Conservation (phyloP, 2,888 invertebrate genomes). For the Caenorhabditis imperialis region DNA sequence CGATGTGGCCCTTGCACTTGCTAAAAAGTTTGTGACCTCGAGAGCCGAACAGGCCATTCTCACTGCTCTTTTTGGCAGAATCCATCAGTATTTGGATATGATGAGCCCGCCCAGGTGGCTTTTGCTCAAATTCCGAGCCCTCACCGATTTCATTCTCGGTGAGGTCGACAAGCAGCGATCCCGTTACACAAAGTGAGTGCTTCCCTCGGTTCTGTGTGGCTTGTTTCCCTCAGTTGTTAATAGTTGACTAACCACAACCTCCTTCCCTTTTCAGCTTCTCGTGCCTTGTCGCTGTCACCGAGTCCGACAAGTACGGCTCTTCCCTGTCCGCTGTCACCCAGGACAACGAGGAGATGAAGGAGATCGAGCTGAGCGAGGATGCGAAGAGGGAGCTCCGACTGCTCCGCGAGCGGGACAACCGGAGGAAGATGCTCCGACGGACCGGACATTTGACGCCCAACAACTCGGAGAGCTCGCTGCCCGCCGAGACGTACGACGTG, state of each 20-base stretch:
- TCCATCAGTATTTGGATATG: slow-evolving; percentile 53
- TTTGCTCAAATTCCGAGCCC: slow-evolving; percentile 41
- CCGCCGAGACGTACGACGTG: slow-evolving; percentile 72
- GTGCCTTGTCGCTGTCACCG: slow-evolving; percentile 63
- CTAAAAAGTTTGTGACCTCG: slow-evolving; percentile 56
- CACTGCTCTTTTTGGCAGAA: slow-evolving; percentile 46
- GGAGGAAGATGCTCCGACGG: slow-evolving; percentile 21
- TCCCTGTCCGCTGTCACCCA: slow-evolving; percentile 16
- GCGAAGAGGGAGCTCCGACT: slow-evolving; percentile 58
- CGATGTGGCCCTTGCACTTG: slow-evolving; percentile 58
- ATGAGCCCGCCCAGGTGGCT: slow-evolving; percentile 63
- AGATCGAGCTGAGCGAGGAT: slow-evolving; percentile 64
- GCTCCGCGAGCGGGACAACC: slow-evolving; percentile 55
- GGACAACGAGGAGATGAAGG: slow-evolving; percentile 47
- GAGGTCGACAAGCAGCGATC: slow-evolving; percentile 64
- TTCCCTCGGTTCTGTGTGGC: slow-evolving; percentile 1
- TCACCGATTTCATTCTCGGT: slow-evolving; percentile 62
- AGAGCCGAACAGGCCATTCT: slow-evolving; percentile 20
- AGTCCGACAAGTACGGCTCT: slow-evolving; percentile 46
- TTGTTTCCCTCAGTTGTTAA: too few relatives aligned
- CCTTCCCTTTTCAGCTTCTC: slow-evolving; percentile 57
- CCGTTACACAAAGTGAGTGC: slow-evolving; percentile 55
- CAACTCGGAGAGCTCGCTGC: slow-evolving; percentile 26
- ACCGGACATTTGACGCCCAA: slow-evolving; percentile 33
- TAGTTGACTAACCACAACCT: too few relatives aligned